These are phyloP conservation scores for Myoxocephalus aenaeus DNA, from an alignment of 2,797 vertebrate genomes.

Conservation along the genomic window DNA sequence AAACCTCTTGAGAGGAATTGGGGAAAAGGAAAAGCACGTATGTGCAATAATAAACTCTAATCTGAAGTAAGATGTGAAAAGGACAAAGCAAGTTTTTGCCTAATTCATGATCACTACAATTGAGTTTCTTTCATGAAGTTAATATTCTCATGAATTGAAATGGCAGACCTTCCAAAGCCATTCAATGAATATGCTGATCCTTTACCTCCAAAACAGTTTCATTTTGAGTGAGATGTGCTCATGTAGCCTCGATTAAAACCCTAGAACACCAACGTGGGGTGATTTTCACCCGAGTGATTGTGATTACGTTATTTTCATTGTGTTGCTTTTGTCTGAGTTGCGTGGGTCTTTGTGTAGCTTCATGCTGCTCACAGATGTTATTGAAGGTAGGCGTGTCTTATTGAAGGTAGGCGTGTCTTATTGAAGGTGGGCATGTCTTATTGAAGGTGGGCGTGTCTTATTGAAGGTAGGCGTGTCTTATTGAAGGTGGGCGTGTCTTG, in stretches of 20 bases:
- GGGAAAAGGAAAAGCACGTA: conserved; percentile 9
- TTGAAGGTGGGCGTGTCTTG: no score
- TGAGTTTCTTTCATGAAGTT: conserved; percentile 45
- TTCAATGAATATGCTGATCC: conserved; percentile 53
- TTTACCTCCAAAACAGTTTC: conserved; percentile 57
- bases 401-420: no score
- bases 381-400: no score
- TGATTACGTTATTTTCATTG: no score
- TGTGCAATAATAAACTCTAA: conserved; percentile 32
- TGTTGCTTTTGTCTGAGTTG: no score
- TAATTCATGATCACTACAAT: conserved; percentile 45
- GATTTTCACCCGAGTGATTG: no score
- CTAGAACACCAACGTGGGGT: no score
- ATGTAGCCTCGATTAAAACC: conserved; percentile 58
- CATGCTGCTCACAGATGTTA: no score
- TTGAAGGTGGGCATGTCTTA: no score
- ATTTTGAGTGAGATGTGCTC: conserved; percentile 60
- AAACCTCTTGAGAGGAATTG: conserved; percentile 11
- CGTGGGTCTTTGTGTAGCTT: no score
- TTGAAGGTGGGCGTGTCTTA: no score
- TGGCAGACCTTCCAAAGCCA: conserved; percentile 43
- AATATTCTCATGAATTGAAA: conserved; percentile 53
- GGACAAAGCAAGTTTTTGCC: conserved; percentile 18
- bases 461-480: no score
- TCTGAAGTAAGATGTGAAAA: conserved; percentile 38